Base-by-base conservation (phyloP, 2,888 invertebrate species). In the Oscheius sp. region DNA sequence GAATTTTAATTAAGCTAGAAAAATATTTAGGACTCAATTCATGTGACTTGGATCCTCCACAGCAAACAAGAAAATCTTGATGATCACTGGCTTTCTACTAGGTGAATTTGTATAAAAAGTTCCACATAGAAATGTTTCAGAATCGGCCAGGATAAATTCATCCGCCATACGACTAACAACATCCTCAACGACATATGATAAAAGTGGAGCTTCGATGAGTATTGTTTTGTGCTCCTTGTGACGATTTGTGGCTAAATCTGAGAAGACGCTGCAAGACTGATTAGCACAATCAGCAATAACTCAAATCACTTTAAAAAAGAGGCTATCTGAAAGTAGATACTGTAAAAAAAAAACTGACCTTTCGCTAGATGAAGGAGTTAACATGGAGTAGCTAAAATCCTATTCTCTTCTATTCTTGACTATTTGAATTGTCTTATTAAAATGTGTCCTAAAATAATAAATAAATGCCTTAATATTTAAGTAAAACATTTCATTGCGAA, bases 71-170 rank as follows among this genome's bases (percentile, higher is more conserved):
- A 52, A 1, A 25, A 10, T 6, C 53, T 52, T 27, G 42, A 65
- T 25, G 65, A 65, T 20, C 46, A 53, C 27, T 65, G 65, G 65
- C 39, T 65, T 15, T 34, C 65, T 1, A 65, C 65, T 15, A 29
- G 65, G 65, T n/a, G n/a, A n/a, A n/a, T n/a, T n/a, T n/a, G n/a
- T 65, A 25, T 27, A n/a, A 33, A 17, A 33, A 37, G n/a, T 1
- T 6, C 3, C 2, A 27, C 17, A 5, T 15, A 17, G 6, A n/a
- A 27, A 39, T 10, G 10, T 45, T 53, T 53, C 20, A 65, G 65
- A 27, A 33, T 46, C 8, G 65, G 65, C 39, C 65, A 65, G 42
- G 65, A 65, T 29, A 65, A 65, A 17, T 65, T 65, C 53, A 37
- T 37, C 12, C 34, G 65, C 17, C 25, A 61, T 8, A n/a, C n/a